Base-by-base conservation (phyloP, 2,113 vertebrate genomes). In the Oxyura jamaicensis region DNA sequence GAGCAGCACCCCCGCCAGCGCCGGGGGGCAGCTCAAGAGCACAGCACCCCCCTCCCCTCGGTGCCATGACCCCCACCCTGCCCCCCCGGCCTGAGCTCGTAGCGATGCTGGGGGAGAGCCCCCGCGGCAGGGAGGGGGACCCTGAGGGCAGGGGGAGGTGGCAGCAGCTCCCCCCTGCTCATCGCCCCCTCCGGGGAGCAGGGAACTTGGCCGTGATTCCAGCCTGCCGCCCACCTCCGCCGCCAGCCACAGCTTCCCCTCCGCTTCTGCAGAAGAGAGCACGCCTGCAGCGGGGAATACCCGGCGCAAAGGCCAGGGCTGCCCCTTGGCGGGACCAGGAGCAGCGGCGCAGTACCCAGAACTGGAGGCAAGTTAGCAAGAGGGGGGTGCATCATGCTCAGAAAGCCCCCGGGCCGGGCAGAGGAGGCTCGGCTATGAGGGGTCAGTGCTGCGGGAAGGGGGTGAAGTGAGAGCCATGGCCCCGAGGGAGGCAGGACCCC, bases 231-330 rank as follows among this genome's bases (percentile, higher is more conserved):
- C 3, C 31, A 3, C 29, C 11, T 19, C 33, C 23, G 3, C 14
- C 4, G 0, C 25, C 2, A 2, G 73, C 86, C 52, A 0, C 93
- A 95, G 90, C 90, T 97, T 97, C 95, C 88, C 29, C 88, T 73
- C 31, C 3, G 33, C 39, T 97, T 97, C 93, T 90, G 66, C 55
- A 63, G 96, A 97, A 93, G 2, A 81, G 28, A 13, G 4, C 8
- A 2, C 10, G 4, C 21, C 33, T 22, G 14, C 5, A 0, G 14
- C 31, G 71, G 92, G 93, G 79, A 95, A 94, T 39, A 39, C 77
- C 84, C 33, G 2, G 6, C 0, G 4, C 78, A 96, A 96, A 96
- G 91, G 93, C 42, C 96, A 94, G 93, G 91, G 74, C 41, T 91
- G 93, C 59, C 93, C 88, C 83, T 74, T 6, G 4, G n/a, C 1